A percentile compares a stretch with the other conserved stretches of the same genome.
phyloP scores from a whole-genome alignment of 1,140 invertebrate species.

The Philotrypesis tridentata region DNA sequence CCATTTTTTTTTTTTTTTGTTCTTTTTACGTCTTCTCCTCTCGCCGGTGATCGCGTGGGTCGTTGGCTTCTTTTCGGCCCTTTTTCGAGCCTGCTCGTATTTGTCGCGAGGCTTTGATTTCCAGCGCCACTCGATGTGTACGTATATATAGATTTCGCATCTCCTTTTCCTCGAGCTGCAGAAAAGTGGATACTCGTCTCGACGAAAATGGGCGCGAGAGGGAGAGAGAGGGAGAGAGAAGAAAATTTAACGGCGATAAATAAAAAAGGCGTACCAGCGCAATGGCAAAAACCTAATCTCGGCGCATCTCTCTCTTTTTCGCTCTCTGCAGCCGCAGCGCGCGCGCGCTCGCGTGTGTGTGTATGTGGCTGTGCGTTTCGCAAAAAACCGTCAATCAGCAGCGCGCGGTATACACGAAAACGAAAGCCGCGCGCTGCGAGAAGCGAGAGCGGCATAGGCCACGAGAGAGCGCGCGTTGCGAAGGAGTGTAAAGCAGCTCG shows the following conservation, averaged over 20 bases:
- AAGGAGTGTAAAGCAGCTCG: slow-evolving; percentile 13
- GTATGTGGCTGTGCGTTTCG: too few relatives aligned
- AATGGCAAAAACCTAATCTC: slow-evolving; percentile 32
- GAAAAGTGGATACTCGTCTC: too few relatives aligned
- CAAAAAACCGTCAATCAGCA: background rate
- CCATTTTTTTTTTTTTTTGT: background rate
- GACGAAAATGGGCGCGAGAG: too few relatives aligned
- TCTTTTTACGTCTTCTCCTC: too few relatives aligned
- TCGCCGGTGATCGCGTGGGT: background rate
- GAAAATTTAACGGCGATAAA: slow-evolving; percentile 43
- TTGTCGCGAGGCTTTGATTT: slow-evolving; percentile 36
- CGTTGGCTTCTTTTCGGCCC: background rate
- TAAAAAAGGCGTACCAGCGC: slow-evolving; percentile 33
- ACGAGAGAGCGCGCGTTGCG: background rate
- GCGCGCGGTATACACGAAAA: background rate
- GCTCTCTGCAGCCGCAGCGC: too few relatives aligned
- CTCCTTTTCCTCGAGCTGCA: background rate
- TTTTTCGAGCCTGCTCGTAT: slow-evolving; percentile 11
- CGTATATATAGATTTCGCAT: background rate
- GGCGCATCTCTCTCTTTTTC: slow-evolving; percentile 6
- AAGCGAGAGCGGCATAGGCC: background rate
- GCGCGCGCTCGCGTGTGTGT: too few relatives aligned
- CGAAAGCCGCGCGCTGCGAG: background rate
- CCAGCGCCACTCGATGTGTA: background rate
- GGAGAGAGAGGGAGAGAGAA: too few relatives aligned